Evolutionary conservation across 1,140 invertebrate species (phyloP).

Genomic region (Melipona quadrifasciata): DNA sequence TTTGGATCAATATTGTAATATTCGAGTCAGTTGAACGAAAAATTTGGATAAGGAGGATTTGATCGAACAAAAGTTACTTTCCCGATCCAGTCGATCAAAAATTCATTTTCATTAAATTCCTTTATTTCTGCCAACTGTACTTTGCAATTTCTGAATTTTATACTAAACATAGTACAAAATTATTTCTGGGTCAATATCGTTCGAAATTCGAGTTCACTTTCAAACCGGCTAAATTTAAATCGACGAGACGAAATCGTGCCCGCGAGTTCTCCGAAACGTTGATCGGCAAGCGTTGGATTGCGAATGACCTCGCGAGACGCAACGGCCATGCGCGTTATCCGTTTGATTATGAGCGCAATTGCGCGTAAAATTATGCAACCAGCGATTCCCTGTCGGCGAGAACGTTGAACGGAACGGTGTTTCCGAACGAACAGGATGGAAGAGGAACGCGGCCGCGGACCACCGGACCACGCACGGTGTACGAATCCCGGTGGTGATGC

Average conservation of each 20-base stretch:
- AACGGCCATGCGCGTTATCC: not conserved
- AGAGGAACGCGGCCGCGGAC: not conserved
- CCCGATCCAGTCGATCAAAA: too few relatives aligned
- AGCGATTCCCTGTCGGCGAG: not conserved
- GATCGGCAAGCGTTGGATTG: not conserved
- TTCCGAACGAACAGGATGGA: not conserved
- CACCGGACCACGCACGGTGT: not conserved
- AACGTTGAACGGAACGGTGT: not conserved
- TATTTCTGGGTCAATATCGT: too few relatives aligned
- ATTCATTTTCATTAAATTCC: too few relatives aligned
- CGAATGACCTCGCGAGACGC: conserved; percentile 2
- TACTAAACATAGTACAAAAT: too few relatives aligned
- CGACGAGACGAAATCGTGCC: too few relatives aligned
- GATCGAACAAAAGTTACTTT: too few relatives aligned
- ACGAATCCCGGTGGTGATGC: not conserved
- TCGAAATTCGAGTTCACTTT: not conserved
- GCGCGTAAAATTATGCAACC: conserved; percentile 37
- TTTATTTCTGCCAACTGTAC: too few relatives aligned
- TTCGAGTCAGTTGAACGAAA: too few relatives aligned
- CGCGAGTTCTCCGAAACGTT: not conserved
- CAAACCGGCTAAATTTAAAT: not conserved
- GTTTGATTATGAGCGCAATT: conserved; percentile 19
- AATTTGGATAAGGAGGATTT: too few relatives aligned
- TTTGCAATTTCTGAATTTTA: too few relatives aligned
- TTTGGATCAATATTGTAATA: too few relatives aligned